Evolutionary conservation across 2,113 vertebrate genomes (phyloP).

Genomic region (Carassius carassius): DNA sequence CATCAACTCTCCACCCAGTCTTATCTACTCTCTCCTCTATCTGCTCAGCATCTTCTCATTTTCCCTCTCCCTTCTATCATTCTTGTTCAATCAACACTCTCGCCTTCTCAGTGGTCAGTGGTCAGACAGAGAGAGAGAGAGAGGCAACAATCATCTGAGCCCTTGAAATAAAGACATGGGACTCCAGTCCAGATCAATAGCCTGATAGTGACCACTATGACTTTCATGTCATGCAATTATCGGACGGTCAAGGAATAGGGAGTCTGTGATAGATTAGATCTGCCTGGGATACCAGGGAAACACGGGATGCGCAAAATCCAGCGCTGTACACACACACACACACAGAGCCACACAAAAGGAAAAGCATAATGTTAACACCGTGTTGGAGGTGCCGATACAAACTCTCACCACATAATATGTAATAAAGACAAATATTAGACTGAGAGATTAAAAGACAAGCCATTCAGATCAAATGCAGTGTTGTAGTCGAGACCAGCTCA

Average conservation of each 20-base stretch:
- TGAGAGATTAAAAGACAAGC: not conserved
- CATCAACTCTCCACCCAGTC: not conserved
- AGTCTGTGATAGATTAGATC: constrained; percentile 52
- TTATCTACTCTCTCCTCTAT: constrained; percentile 9
- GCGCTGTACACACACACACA: not conserved
- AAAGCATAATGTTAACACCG: not conserved
- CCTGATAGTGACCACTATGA: constrained; percentile 57
- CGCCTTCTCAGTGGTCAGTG: constrained; percentile 30
- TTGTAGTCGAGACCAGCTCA: not conserved
- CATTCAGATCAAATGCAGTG: not conserved
- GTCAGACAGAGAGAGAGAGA: constrained; percentile 33
- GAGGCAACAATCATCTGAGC: constrained; percentile 47
- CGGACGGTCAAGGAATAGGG: constrained; percentile 51
- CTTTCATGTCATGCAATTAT: constrained; percentile 64
- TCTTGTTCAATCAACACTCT: constrained; percentile 32
- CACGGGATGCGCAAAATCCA: not conserved
- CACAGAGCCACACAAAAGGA: not conserved
- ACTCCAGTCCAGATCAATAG: constrained; percentile 62
- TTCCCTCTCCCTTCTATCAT: constrained; percentile 37
- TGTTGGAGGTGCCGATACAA: not conserved
- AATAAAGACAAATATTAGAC: not conserved
- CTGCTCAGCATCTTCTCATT: constrained; percentile 9
- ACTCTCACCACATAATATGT: not conserved
- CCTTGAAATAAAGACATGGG: constrained; percentile 54
- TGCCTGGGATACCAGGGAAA: constrained; percentile 30